Evolutionary conservation across 1,140 invertebrate genomes (phyloP), one percentile per base, ranked within the genome.

Genomic region (Leptestheria dahalacensis): DNA sequence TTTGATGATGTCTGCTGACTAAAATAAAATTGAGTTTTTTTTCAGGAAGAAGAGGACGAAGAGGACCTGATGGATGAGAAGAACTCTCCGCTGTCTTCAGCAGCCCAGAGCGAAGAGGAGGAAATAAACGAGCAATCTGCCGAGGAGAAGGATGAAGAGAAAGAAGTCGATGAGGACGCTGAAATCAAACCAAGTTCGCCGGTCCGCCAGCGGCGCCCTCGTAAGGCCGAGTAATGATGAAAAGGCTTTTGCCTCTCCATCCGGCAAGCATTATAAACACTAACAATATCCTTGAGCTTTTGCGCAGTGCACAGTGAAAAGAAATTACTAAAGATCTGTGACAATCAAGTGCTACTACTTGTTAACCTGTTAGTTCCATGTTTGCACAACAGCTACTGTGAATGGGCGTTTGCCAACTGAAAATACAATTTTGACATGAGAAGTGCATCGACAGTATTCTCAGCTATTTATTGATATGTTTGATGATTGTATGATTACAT

Each of bases 181-280:
- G 24, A 47, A 23, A 15, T 49, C 26, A 26, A 48, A 52, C 41
- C 26, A 20, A 51, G 48, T 41, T 49, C 58, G 28, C 48, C 49
- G 21, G 49, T 60, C 18, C 58, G 58, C 20, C 49, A 60, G 33
- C 26, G 58, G 20, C 58, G 58, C 9, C 29, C 47, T n/a, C 49
- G 58, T 20, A 60, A 60, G 52, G 58, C 58, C 1, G 58, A 60
- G 20, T 60, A 59, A 25, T 18, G 12, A 50, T n/a, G n/a, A n/a
- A n/a, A n/a, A n/a, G n/a, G n/a, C n/a, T n/a, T n/a, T n/a, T n/a
- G n/a, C n/a, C n/a, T n/a, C n/a, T n/a, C n/a, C n/a, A n/a, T n/a
- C n/a, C n/a, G n/a, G n/a, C n/a, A n/a, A n/a, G n/a, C n/a, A n/a
- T n/a, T n/a, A n/a, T n/a, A n/a, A n/a, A n/a, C n/a, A 41, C 6